A percentile compares a stretch with the other conserved stretches of the same genome.
Evolutionary conservation across 2,888 invertebrate species (phyloP).

Genomic region (Bombylius major): DNA sequence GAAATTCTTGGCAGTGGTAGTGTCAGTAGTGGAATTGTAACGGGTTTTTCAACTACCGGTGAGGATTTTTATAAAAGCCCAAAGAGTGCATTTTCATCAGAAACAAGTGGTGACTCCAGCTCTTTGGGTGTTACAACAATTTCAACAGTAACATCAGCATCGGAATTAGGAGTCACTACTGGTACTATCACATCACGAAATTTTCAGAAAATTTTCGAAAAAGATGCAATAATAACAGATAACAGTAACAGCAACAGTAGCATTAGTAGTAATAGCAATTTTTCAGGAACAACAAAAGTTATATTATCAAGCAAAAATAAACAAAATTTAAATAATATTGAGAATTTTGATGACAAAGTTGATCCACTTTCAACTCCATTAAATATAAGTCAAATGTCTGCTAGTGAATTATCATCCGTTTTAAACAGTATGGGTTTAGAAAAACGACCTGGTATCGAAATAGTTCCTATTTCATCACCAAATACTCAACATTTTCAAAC

Average conservation of each 20-base stretch:
- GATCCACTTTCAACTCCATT: no score
- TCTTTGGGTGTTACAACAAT: constrained; percentile 45
- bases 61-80: constrained; percentile 48
- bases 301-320: no score
- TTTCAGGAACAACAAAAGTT: no score
- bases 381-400: constrained; percentile 45
- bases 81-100: constrained; percentile 34
- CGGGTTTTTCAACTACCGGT: constrained; percentile 1
- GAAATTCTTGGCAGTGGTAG: not conserved
- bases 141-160: constrained; percentile 34
- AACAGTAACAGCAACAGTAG: no score
- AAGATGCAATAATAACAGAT: not conserved
- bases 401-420: constrained; percentile 48
- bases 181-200: not conserved
- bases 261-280: no score
- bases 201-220: constrained; percentile 1
- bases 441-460: constrained; percentile 67
- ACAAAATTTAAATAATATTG: no score
- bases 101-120: constrained; percentile 40
- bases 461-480: constrained; percentile 61
- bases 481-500: constrained; percentile 52
- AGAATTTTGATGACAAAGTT: no score
- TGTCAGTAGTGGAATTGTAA: not conserved
- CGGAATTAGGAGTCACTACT: constrained; percentile 35
- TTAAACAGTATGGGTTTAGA: constrained; percentile 48